These are phyloP conservation scores for Pangasius djambal DNA, from an alignment of 2,797 vertebrate genomes.

Conservation along the genomic window DNA sequence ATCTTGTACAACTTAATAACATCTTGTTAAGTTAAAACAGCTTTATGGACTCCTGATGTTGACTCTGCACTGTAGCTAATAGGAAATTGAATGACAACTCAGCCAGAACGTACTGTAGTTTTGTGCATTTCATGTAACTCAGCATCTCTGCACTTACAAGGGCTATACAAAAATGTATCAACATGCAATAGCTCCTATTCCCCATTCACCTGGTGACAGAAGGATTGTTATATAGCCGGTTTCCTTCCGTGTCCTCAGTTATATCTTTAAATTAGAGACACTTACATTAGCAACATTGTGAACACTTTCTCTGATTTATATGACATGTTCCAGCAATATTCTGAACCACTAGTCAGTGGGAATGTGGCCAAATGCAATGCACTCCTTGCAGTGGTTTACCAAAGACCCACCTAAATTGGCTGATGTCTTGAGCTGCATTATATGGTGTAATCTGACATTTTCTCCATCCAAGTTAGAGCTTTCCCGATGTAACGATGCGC, in stretches of 20 bases:
- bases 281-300: conserved; percentile 14
- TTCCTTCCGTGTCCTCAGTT: conserved; percentile 1
- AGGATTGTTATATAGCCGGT: background rate
- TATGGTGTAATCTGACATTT: conserved; percentile 24
- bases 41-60: background rate
- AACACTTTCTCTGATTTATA: conserved; percentile 28
- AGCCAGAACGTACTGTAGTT: background rate
- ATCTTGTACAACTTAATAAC: background rate
- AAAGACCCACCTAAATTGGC: conserved; percentile 8
- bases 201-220: conserved; percentile 3
- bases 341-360: conserved; percentile 25
- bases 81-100: background rate
- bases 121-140: conserved; percentile 10
- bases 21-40: background rate
- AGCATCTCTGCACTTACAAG: background rate
- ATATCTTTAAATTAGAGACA: conserved; percentile 19
- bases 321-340: conserved; percentile 5
- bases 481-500: conserved; percentile 36
- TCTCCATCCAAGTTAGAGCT: conserved; percentile 26
- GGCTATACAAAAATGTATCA: background rate
- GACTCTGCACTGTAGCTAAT: background rate
- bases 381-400: conserved; percentile 20
- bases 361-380: conserved; percentile 27
- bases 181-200: background rate
- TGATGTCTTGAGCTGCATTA: conserved; percentile 13